Base-by-base conservation (phyloP, 2,113 vertebrate species). In the Nyctibius bracteatus region DNA sequence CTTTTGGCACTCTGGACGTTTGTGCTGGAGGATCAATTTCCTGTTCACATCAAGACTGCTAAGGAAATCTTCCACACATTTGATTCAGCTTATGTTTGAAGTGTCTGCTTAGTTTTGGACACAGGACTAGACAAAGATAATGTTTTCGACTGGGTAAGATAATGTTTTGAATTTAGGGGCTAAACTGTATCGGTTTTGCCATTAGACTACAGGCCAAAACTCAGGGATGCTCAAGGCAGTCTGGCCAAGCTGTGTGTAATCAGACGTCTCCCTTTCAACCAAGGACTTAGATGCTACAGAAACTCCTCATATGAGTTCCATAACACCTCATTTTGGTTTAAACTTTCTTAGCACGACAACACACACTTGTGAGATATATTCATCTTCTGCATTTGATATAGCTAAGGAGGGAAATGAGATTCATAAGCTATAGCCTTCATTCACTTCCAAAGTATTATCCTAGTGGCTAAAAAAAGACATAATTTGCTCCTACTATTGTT, bases 21-120 rank as follows among this genome's bases (percentile, higher is more conserved):
- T 41, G 54, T 0, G 41, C 89, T 82, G 94, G 49, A 95, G 88
- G 81, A 91, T 91, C 96, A 91, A 95, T 97, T 97, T 96, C 96
- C 96, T 96, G 86, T 88, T 95, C 86, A 2, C 92, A 92, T 94
- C 95, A 47, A n/a, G 83, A 43, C 94, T 39, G 79, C 82, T 14
- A 27, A 68, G 87, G 62, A 97, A 96, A 94, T 31, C 82, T 80
- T 92, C 62, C 49, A 78, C 81, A 65, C 88, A 52, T 91, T 88
- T 41, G 80, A 92, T 85, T 62, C 23, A 41, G 62, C 90, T 94
- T 44, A 20, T 4, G 28, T 43, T 54, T n/a, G 33, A 74, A 92
- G 84, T 9, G 71, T 73, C 84, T 94, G 95, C 90, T 91, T 12
- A 39, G 92, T 86, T 84, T 57, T 59, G 88, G 83, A 82, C 79